Conservation (phyloP, 2,113 vertebrate species). For the Chloropsis cyanopogon region DNA sequence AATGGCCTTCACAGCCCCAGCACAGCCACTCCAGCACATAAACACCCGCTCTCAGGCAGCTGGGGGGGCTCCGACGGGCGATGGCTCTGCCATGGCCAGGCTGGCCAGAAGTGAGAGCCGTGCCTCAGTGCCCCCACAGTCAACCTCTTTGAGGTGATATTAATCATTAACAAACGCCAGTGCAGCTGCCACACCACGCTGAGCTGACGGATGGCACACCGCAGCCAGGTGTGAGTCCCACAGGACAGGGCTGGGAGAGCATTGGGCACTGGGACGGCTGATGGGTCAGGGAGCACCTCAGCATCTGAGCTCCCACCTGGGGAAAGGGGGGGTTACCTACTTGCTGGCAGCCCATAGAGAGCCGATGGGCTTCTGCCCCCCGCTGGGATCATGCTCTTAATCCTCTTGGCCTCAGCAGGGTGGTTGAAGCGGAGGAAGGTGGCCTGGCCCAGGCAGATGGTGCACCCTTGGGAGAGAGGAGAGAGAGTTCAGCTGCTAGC, state of each 20-base stretch:
- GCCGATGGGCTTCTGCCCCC: constrained; percentile 56
- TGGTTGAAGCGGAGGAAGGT: constrained; percentile 96
- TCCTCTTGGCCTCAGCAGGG: constrained; percentile 92
- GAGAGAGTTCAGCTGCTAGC: neutral
- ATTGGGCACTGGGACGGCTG: accelerated
- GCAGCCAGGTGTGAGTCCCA: accelerated
- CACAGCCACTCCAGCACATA: neutral
- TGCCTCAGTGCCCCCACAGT: neutral
- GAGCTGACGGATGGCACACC: neutral
- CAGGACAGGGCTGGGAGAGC: neutral
- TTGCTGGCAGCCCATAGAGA: constrained; percentile 64
- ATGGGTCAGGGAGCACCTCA: neutral
- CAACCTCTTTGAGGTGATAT: neutral
- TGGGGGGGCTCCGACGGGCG: accelerated
- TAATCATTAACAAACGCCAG: neutral
- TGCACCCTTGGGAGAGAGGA: constrained; percentile 79
- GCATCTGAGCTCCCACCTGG: neutral
- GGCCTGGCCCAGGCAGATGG: constrained; percentile 94
- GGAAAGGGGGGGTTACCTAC: constrained; percentile 47
- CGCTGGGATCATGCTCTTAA: constrained; percentile 92
- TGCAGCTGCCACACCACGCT: neutral
- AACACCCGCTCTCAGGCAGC: neutral
- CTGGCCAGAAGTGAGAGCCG: neutral
- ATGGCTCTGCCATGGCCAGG: neutral
- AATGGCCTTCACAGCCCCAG: neutral